Base-by-base conservation (phyloP, 2,113 vertebrate species). In the Seriola aureovittata region DNA sequence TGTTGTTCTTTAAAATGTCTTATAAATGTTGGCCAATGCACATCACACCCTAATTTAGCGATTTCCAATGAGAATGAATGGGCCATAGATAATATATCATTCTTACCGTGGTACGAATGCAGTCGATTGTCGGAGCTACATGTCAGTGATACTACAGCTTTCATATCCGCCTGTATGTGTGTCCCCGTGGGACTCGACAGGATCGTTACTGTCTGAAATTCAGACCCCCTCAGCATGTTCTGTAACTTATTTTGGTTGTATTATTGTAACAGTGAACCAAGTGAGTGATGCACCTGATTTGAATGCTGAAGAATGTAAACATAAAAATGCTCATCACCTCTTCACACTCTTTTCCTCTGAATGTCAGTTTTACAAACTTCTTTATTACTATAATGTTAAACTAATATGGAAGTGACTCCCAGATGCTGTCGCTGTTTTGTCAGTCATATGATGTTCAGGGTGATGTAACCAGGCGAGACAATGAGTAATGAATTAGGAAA, bases 151-250 rank as follows among this genome's bases (percentile, higher is more conserved):
- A 52, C 44, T 62, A 42, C 65, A 87, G 78, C 79, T 74, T 62
- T 88, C 74, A 80, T 71, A 40, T 81, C 66, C 64, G 17, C 76
- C 81, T 84, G 79, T 82, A 40, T 40, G 68, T 73, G 85, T 87
- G 91, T 94, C 91, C 85, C 91, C 14, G 89, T 93, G 93, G 94
- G 93, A 94, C 84, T 81, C 85, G 0, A 73, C 86, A 72, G 88
- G 82, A 82, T 87, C 23, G 64, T 81, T 87, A 38, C 84, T 93
- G 93, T 94, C 94, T 95, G 93, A 94, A 94, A 94, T 95, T 95
- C 93, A 94, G 94, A 94, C 91, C 42, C 25, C 80, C 67, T 89
- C 75, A 72, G 88, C 91, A 93, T 91, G 93, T 83, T 80, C 57
- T 71, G 55, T 88, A 89, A 92, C 83, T 92, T 91, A 90, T 85